Evolutionary conservation across 2,113 vertebrate genomes (phyloP).

Genomic region (Seriola aureovittata): DNA sequence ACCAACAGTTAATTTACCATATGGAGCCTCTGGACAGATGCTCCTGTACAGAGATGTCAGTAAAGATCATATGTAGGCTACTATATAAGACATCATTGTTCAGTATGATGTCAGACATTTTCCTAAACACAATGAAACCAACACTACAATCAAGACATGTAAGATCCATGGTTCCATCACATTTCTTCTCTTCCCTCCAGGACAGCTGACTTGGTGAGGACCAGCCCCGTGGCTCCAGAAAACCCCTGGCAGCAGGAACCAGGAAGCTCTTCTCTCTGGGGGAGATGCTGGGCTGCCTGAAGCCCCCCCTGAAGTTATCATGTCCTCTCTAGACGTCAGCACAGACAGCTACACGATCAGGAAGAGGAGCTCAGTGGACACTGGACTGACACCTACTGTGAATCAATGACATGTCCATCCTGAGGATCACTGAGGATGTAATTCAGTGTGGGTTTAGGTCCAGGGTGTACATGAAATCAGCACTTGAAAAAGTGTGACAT

Average conservation of each 20-base stretch:
- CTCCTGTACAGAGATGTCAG: no score
- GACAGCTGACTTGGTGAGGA: slow-evolving; percentile 82
- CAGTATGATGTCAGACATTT: not conserved
- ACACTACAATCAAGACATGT: not conserved
- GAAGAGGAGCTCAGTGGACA: slow-evolving; percentile 6
- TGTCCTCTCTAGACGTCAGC: slow-evolving; percentile 29
- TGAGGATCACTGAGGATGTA: not conserved
- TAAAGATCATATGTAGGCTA: no score
- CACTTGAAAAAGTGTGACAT: not conserved
- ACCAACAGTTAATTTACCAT: no score
- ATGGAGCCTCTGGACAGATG: no score
- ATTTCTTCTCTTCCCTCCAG: slow-evolving; percentile 48
- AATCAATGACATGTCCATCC: not conserved
- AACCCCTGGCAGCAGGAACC: slow-evolving; percentile 35
- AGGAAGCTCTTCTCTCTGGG: slow-evolving; percentile 75
- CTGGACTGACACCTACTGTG: not conserved
- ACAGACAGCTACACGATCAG: not conserved
- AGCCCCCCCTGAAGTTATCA: slow-evolving; percentile 54
- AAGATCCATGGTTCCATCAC: not conserved
- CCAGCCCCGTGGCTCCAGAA: slow-evolving; percentile 36
- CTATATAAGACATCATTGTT: not conserved
- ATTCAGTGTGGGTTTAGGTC: not conserved
- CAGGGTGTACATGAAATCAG: not conserved
- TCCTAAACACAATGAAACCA: not conserved
- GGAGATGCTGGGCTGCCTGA: slow-evolving; percentile 76